Base-by-base conservation (phyloP, 2,888 invertebrate genomes). In the Busseola fusca region DNA sequence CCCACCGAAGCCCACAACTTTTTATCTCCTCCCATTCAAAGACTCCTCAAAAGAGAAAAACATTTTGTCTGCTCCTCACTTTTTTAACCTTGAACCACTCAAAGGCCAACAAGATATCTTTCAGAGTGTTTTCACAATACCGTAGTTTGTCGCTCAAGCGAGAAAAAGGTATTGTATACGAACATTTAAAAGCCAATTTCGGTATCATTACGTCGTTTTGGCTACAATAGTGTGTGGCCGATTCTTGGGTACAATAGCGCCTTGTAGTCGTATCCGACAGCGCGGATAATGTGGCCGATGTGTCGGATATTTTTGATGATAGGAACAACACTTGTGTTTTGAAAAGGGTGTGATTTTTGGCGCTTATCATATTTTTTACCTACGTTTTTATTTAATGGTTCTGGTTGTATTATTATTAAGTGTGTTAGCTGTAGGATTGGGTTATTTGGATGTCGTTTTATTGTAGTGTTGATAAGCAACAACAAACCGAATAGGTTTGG, bases 151-250 rank as follows among this genome's bases (percentile, higher is more conserved):
- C 79, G 79, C 45, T 67, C 59, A 57, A 58, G 58, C 76, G 64
- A 68, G 7, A 78, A 78, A 78, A 78, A 66, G 56, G 64, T 63
- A 68, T 72, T 76, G 56, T 81, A 34, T 21, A n/a, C 30, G 59
- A 42, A 81, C 82, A 84, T 82, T 84, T 80, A 80, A 77, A 84
- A 76, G 80, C 75, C 80, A 78, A 84, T 83, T 76, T 70, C 58
- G 74, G 72, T 78, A 82, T 78, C 80, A 78, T 84, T 84, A 82
- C 75, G 68, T 59, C 70, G 58, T 69, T 82, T 73, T 57, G 60
- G 65, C 65, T 62, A 84, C 78, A 84, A 82, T 84, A 79, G 83
- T 78, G 64, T 70, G 64, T 58, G 77, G 69, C 25, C 69, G 58
- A 63, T 58, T 67, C 56, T 64, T 62, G 64, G 73, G 68, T 52